Evolutionary conservation across 2,797 vertebrate species (phyloP).

Genomic region (Cichlasoma orientale): DNA sequence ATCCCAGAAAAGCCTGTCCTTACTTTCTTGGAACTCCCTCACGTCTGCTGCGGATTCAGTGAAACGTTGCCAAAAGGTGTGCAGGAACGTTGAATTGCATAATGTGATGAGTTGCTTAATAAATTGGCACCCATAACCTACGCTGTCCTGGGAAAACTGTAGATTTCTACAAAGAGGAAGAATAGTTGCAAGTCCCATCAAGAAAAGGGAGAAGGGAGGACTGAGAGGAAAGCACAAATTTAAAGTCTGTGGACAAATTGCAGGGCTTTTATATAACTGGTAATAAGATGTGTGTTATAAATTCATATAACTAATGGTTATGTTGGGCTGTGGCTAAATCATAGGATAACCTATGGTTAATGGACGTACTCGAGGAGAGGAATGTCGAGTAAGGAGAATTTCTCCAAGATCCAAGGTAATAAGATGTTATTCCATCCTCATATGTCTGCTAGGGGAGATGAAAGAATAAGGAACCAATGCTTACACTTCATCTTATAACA

Average conservation of each 20-base stretch:
- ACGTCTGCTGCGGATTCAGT: not conserved
- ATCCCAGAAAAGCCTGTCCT: slow-evolving; percentile 27
- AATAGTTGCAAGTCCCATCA: slow-evolving; percentile 43
- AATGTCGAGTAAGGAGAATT: slow-evolving; percentile 57
- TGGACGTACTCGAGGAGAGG: slow-evolving; percentile 49
- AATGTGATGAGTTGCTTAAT: slow-evolving; percentile 23
- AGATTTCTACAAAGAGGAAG: slow-evolving; percentile 19
- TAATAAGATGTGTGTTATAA: slow-evolving; percentile 57
- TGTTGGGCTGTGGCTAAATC: slow-evolving; percentile 60
- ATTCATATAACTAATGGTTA: slow-evolving; percentile 62
- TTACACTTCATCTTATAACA: slow-evolving; percentile 24
- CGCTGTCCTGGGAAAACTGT: slow-evolving; percentile 22
- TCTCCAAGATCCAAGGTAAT: slow-evolving; percentile 35
- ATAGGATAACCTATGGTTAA: slow-evolving; percentile 62
- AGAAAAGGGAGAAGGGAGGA: slow-evolving; percentile 14
- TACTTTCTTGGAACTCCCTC: not conserved
- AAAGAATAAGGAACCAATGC: slow-evolving; percentile 17
- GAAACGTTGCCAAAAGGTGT: slow-evolving; percentile 14
- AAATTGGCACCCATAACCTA: slow-evolving; percentile 6
- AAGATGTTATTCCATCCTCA: slow-evolving; percentile 51
- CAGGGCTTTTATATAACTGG: slow-evolving; percentile 57
- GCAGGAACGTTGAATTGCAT: slow-evolving; percentile 6
- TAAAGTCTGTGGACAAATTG: slow-evolving; percentile 61
- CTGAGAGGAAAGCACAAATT: slow-evolving; percentile 29
- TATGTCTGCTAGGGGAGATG: slow-evolving; percentile 32